Conservation (phyloP, 2,888 invertebrate species). For the Drepana falcataria region DNA sequence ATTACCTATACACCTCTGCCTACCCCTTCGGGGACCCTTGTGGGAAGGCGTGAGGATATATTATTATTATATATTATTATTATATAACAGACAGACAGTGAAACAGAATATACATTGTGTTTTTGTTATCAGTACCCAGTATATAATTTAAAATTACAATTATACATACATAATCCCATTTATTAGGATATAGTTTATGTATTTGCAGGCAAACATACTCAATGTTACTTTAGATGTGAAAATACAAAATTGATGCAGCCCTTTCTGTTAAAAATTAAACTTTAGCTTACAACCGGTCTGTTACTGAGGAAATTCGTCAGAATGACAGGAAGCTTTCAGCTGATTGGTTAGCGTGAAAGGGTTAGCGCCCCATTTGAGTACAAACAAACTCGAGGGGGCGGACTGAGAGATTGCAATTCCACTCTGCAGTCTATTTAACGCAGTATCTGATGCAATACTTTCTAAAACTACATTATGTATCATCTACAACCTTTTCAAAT, state of each 20-base stretch:
- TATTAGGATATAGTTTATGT: background rate
- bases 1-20: too few relatives aligned
- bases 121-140: too few relatives aligned
- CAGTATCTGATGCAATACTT: background rate
- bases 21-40: too few relatives aligned
- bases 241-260: too few relatives aligned
- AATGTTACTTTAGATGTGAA: too few relatives aligned
- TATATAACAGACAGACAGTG: too few relatives aligned
- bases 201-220: background rate
- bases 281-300: constrained; percentile 18
- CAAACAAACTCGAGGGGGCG: constrained; percentile 5
- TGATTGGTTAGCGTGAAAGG: constrained; percentile 50
- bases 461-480: too few relatives aligned
- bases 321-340: constrained; percentile 49
- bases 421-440: constrained; percentile 1
- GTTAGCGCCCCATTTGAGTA: constrained; percentile 28
- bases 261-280: constrained; percentile 8
- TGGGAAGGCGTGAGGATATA: too few relatives aligned
- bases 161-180: background rate
- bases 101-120: too few relatives aligned
- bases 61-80: too few relatives aligned
- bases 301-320: constrained; percentile 24
- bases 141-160: too few relatives aligned
- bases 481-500: constrained; percentile 1
- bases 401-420: constrained; percentile 15